Evolutionary conservation across 2,797 vertebrate species (phyloP).

Genomic region (Momotus momota): DNA sequence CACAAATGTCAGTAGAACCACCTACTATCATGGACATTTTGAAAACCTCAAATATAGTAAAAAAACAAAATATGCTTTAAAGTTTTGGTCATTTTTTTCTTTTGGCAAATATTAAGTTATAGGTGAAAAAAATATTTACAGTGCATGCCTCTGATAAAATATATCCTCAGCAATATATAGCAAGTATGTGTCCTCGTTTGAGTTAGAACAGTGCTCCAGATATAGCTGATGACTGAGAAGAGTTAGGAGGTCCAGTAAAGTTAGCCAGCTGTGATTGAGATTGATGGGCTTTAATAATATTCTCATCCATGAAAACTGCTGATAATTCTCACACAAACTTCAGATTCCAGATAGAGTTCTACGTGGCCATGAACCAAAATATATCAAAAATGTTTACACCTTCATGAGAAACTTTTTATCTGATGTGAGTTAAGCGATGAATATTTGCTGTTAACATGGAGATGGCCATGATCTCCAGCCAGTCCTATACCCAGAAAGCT

Average conservation of each 20-base stretch:
- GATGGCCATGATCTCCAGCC: not conserved
- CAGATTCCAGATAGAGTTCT: not conserved
- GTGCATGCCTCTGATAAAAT: not conserved
- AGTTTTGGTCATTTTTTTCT: not conserved
- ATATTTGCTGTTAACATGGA: not conserved
- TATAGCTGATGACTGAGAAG: not conserved
- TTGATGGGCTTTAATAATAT: constrained; percentile 45
- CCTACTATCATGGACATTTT: not conserved
- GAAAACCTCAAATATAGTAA: not conserved
- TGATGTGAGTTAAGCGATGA: not conserved
- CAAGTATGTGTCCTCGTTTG: not conserved
- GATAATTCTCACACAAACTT: not conserved
- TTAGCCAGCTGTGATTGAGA: not conserved
- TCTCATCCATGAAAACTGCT: not conserved
- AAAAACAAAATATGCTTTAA: not conserved
- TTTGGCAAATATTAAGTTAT: not conserved
- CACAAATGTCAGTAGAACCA: not conserved
- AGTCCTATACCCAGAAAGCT: not conserved
- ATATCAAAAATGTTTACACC: not conserved
- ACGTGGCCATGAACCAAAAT: not conserved
- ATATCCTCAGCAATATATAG: not conserved
- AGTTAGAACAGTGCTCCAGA: not conserved
- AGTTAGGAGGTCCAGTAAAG: not conserved
- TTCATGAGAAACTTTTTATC: not conserved
- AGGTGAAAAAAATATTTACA: not conserved